Base-by-base conservation (phyloP, 2,797 vertebrate genomes). In the Psittacula derbiana region DNA sequence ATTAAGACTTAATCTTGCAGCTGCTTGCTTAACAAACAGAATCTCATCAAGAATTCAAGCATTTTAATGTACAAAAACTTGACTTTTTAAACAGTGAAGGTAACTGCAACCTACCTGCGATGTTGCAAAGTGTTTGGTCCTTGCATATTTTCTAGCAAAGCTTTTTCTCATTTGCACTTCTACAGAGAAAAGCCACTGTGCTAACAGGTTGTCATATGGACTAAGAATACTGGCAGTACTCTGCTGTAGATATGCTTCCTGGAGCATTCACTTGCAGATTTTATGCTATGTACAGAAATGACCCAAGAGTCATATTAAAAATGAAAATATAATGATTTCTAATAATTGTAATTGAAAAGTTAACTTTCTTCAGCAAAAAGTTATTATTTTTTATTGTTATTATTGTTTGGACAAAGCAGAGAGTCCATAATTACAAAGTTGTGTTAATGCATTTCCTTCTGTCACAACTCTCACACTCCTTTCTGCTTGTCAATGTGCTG, bases 341-440 rank as follows among this genome's bases (percentile, higher is more conserved):
- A 38, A n/a, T 53, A 2, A n/a, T n/a, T 41, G 11, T 6, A 58
- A 18, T 1, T 21, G 21, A 71, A 76, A 87, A 76, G 25, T 28
- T 28, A 47, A 27, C 18, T 5, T 64, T 65, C 11, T 52, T 47
- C 6, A 6, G 18, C 65, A 28, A 55, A 66, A 76, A 76, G 31
- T 38, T 17, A 60, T n/a, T 58, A 17, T 43, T 65, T 38, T 38
- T 38, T 38, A 38, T 38, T 38, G 31, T 38, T 17, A 60, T n/a
- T 58, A 17, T 49, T 65, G 10, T 10, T 52, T 47, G 27, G 10
- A 27, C 27, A 85, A 53, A 23, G 31, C 13, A 60, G 17, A 50
- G 16, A 30, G 24, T 43, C 9, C 1, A 2, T 33, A 52, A 43
- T 14, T 0, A 0, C 50, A 43, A 60, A 41, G 8, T 38, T 60